Evolutionary conservation across 2,888 invertebrate species (phyloP), one percentile per base, ranked within the genome.

Genomic region (Periphyllus acericola): DNA sequence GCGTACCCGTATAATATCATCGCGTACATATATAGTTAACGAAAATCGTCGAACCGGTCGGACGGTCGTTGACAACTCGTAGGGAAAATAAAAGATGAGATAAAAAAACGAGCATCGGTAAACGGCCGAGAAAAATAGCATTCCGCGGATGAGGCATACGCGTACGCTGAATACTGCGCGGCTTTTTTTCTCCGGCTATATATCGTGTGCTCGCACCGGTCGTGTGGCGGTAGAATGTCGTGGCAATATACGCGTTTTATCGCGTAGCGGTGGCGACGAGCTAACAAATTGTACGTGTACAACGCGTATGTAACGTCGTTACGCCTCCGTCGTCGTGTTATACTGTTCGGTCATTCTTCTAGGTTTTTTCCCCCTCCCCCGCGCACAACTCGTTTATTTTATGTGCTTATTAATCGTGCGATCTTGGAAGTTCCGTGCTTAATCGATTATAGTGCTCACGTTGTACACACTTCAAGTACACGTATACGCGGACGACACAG

Each of bases 261-360:
- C 74, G 82, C 80, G 32, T 32, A 46, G 60, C 60, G 60, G 75
- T 36, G 29, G 55, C 72, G 72, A 72, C 86, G 81, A 75, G 40
- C 66, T 81, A 81, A 88, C 81, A 88, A 88, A 88, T 88, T 88
- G 87, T 60, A 74, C 81, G 29, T 72, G 78, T 72, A 60, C 32
- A 21, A 46, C n/a, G n/a, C n/a, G n/a, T n/a, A 34, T 75, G 81
- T 72, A 81, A 81, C 74, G 68, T 88, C 40, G 80, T 81, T 88
- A 81, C 81, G 81, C 87, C 74, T 82, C 72, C 76, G 52, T 19
- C 80, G 9, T 71, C 40, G 79, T 82, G 66, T 74, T 46, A 52
- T 82, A 52, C 29, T 32, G 60, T 55, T 46, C 36, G 80, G 81
- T 88, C 80, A 74, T 88, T 81, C 46, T 75, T 74, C 40, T 81